Conservation (phyloP, 2,888 invertebrate genomes). For the Rhabditoides inermis region DNA sequence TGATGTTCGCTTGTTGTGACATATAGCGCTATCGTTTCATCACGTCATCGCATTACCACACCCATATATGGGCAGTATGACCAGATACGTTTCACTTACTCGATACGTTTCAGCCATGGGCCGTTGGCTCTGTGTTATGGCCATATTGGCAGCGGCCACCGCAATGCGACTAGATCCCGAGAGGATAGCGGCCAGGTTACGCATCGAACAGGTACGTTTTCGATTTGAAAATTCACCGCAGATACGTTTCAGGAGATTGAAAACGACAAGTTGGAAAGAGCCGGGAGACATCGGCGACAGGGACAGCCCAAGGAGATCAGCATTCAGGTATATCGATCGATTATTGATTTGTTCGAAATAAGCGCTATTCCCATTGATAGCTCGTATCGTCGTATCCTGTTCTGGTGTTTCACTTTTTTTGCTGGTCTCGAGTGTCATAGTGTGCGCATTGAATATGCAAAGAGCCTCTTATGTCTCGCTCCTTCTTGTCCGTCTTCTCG, state of each 20-base stretch:
- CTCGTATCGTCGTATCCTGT: too few relatives aligned
- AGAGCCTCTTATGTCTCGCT: too few relatives aligned
- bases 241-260: conserved; percentile 26
- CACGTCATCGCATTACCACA: background rate
- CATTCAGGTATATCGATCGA: conserved; percentile 31
- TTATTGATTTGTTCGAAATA: background rate
- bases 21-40: conserved; percentile 5
- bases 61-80: background rate
- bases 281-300: conserved; percentile 30
- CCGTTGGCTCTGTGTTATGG: background rate
- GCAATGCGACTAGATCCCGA: conserved; percentile 44
- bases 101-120: background rate
- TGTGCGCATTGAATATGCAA: too few relatives aligned
- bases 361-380: too few relatives aligned
- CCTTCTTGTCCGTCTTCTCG: too few relatives aligned
- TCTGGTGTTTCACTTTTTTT: too few relatives aligned
- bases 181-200: conserved; percentile 38
- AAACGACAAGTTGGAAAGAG: conserved; percentile 14
- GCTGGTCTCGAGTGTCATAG: too few relatives aligned
- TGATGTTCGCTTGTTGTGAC: too few relatives aligned
- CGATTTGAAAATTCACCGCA: background rate
- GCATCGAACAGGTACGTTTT: conserved; percentile 19
- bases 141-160: background rate
- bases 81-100: background rate
- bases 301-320: conserved; percentile 45